Evolutionary conservation across 2,888 invertebrate species (phyloP).

Genomic region (Odiellus spinosus): DNA sequence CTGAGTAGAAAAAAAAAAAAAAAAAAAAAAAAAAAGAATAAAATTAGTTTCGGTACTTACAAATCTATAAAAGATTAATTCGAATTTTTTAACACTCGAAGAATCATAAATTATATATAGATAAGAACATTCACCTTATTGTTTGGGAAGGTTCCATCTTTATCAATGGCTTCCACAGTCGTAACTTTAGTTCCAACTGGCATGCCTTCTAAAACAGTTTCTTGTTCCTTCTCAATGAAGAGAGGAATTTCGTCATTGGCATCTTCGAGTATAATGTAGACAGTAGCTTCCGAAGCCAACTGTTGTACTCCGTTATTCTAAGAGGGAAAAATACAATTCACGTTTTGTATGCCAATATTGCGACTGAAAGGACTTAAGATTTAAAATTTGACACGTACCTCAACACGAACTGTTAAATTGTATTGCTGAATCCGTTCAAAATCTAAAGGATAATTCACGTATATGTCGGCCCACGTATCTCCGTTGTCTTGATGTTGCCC

Average conservation of each 20-base stretch:
- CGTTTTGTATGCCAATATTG: not conserved
- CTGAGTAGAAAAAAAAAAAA: constrained; percentile 35
- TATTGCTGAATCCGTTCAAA: constrained; percentile 90
- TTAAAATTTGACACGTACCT: constrained; percentile 45
- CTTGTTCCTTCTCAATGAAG: constrained; percentile 87
- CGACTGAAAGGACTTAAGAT: too few relatives aligned
- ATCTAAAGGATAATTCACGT: constrained; percentile 87
- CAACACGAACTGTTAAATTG: constrained; percentile 85
- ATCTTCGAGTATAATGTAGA: constrained; percentile 82
- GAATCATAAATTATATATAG: too few relatives aligned
- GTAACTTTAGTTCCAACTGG: constrained; percentile 88
- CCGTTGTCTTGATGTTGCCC: constrained; percentile 85
- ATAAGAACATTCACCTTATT: constrained; percentile 52
- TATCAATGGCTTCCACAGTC: constrained; percentile 89
- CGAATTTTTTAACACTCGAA: constrained; percentile 1
- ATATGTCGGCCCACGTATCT: constrained; percentile 76
- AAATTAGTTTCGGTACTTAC: too few relatives aligned
- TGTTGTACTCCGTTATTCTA: constrained; percentile 92
- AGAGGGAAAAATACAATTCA: constrained; percentile 4
- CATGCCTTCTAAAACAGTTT: constrained; percentile 86
- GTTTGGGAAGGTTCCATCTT: constrained; percentile 86
- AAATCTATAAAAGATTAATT: not conserved
- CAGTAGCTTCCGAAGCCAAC: constrained; percentile 82
- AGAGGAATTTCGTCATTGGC: constrained; percentile 94
- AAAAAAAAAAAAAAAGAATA: constrained; percentile 7